phyloP scores from a whole-genome alignment of 2,113 vertebrate species.

The Poeciliopsis retropinna region DNA sequence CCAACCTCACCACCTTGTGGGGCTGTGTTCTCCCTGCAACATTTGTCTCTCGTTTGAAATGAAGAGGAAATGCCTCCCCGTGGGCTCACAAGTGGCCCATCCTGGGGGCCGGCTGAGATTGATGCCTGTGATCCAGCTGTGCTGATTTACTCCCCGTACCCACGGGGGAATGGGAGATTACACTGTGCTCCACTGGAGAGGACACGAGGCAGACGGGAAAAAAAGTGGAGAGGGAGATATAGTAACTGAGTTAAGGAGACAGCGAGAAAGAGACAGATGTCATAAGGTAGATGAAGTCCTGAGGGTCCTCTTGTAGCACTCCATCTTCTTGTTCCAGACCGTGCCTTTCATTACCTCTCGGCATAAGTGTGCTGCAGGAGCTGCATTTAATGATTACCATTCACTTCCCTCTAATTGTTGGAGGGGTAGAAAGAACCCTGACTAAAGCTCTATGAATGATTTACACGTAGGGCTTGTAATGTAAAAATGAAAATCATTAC shows the following conservation, averaged over 20 bases:
- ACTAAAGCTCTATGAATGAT: slow-evolving; percentile 2
- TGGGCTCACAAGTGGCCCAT: slow-evolving; percentile 74
- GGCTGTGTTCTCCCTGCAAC: slow-evolving; percentile 58
- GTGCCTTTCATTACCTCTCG: slow-evolving; percentile 55
- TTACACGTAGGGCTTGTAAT: slow-evolving; percentile 7
- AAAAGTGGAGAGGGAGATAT: slow-evolving; percentile 30
- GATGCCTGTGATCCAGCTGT: slow-evolving; percentile 80
- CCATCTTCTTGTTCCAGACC: slow-evolving; percentile 58
- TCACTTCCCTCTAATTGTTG: slow-evolving; percentile 31
- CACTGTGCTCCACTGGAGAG: slow-evolving; percentile 60
- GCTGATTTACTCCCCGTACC: slow-evolving; percentile 79
- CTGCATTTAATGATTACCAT: slow-evolving; percentile 40
- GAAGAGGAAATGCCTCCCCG: slow-evolving; percentile 72
- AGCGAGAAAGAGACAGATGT: slow-evolving; percentile 39
- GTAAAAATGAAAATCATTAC: slow-evolving; percentile 19
- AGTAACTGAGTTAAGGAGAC: slow-evolving; percentile 19
- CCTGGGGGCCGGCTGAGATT: slow-evolving; percentile 77
- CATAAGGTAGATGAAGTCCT: slow-evolving; percentile 58
- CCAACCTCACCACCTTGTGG: slow-evolving; percentile 1
- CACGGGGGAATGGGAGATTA: slow-evolving; percentile 74
- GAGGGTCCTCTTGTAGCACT: slow-evolving; percentile 52
- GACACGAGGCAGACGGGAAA: slow-evolving; percentile 51
- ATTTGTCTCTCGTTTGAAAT: slow-evolving; percentile 74
- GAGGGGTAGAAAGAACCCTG: not conserved
- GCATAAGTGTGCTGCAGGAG: slow-evolving; percentile 43